A percentile compares a stretch with the other conserved stretches of the same genome.
Conservation (phyloP, 2,888 invertebrate species). For the Lasioglossum calceatum region DNA sequence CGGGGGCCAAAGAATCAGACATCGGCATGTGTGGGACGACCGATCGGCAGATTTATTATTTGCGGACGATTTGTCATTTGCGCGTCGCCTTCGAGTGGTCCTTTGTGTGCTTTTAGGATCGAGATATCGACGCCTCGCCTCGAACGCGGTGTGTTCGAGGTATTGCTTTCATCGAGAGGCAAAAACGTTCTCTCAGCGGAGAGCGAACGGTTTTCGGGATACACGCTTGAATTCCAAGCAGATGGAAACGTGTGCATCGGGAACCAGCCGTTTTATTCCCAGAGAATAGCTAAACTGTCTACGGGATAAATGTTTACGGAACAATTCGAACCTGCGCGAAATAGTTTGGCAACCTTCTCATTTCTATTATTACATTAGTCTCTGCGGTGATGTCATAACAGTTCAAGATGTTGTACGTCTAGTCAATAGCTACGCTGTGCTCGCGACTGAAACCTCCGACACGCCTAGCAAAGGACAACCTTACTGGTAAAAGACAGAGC, state of each 20-base stretch:
- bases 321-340: neutral
- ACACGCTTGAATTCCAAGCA: conserved; percentile 12
- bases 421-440: neutral
- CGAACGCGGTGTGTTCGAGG: conserved; percentile 18
- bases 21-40: conserved; percentile 30
- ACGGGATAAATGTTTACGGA: neutral
- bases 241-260: conserved; percentile 30
- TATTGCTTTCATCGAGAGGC: conserved; percentile 28
- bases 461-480: neutral
- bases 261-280: neutral
- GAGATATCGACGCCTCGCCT: conserved; percentile 55
- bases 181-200: conserved; percentile 8
- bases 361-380: neutral
- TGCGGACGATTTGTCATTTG: conserved; percentile 76
- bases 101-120: conserved; percentile 65
- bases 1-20: conserved; percentile 38
- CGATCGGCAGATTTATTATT: conserved; percentile 74
- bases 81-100: conserved; percentile 63
- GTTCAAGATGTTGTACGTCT: neutral
- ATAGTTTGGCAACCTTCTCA: neutral
- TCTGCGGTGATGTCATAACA: neutral
- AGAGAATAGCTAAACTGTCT: neutral
- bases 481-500: neutral
- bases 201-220: conserved; percentile 26
- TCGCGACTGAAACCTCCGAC: neutral